Evolutionary conservation across 2,797 vertebrate genomes (phyloP).

Genomic region (Mastacembelus armatus): DNA sequence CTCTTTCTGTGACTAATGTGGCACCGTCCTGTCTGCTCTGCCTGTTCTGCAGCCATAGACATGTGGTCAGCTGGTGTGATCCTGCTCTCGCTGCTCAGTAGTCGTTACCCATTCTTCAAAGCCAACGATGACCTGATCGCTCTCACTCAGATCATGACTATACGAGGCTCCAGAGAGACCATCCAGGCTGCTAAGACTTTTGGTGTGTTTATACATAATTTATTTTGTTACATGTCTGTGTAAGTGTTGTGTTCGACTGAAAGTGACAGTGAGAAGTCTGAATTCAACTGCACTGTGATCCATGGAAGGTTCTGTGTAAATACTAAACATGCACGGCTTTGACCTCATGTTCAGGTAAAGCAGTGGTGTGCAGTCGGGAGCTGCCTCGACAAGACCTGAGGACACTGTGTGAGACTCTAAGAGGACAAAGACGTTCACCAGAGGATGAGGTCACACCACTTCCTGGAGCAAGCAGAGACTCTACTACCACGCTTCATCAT

Average conservation of each 20-base stretch:
- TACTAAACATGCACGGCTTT: conserved; percentile 11
- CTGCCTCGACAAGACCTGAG: conserved; percentile 92
- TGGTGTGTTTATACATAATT: conserved; percentile 81
- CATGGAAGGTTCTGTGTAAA: not conserved
- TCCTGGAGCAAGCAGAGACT: conserved; percentile 24
- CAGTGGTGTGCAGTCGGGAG: conserved; percentile 91
- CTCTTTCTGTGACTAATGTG: not conserved
- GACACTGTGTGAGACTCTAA: conserved; percentile 90
- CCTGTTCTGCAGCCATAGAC: conserved; percentile 91
- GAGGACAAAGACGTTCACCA: conserved; percentile 74
- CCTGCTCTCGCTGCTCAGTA: conserved; percentile 95
- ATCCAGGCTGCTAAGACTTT: conserved; percentile 92
- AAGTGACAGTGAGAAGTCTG: not conserved
- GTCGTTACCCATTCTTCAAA: conserved; percentile 98
- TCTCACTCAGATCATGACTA: conserved; percentile 96
- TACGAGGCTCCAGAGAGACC: conserved; percentile 95
- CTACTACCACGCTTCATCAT: not conserved
- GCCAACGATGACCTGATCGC: conserved; percentile 96
- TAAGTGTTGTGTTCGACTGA: no score
- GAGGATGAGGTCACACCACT: conserved; percentile 48
- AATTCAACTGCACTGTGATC: not conserved
- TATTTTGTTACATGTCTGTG: not conserved
- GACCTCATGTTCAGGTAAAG: conserved; percentile 89
- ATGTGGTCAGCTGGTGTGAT: conserved; percentile 97
- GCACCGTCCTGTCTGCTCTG: not conserved